Evolutionary conservation across 2,113 vertebrate species (phyloP), one percentile per base, ranked within the genome.

Genomic region (Glareola pratincola): DNA sequence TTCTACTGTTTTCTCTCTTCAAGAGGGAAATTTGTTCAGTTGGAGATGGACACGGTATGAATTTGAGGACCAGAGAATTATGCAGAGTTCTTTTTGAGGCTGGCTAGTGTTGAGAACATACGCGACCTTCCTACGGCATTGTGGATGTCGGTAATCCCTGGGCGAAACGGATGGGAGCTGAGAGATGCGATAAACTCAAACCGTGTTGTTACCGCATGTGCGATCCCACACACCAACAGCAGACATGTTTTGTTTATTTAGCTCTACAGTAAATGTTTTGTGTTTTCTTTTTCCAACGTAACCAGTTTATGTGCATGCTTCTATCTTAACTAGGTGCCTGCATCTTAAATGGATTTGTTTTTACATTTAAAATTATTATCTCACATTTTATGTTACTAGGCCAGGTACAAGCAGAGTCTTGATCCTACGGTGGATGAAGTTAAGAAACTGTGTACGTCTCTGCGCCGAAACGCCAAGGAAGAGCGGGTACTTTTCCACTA

Each of bases 401-500:
- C 99, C 17, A 98, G 99, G 81, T 99, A 99, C 97, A 99, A 99
- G 97, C 99, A 99, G 98, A 99, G 99, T 86, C 98, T 99, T 6
- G 99, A 99, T 86, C 99, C 99, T 15, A 99, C 99, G 0, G 99
- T 99, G 97, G 99, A 99, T 2, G 99, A 99, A 91, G 99, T 99
- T 81, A 99, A 99, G 98, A 99, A 99, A 71, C 98, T 99, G 47
- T 99, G 99, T 90, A 99, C 99, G 1, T 99, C 99, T 0, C 96
- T 99, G 87, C 98, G 99, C 23, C 98, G 99, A 10, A 99, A 99
- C 4, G 99, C 99, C 97, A 99, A 99, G 96, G 99, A 99, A 88
- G 99, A 99, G 97, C 98, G 99, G 4, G 99, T 99, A 15, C 98
- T 99, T 82, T 99, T 99, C 97, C 99, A 99, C 98, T 99, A 99